Evolutionary conservation across 2,113 vertebrate species (phyloP).

Genomic region (Crotalus viridis): DNA sequence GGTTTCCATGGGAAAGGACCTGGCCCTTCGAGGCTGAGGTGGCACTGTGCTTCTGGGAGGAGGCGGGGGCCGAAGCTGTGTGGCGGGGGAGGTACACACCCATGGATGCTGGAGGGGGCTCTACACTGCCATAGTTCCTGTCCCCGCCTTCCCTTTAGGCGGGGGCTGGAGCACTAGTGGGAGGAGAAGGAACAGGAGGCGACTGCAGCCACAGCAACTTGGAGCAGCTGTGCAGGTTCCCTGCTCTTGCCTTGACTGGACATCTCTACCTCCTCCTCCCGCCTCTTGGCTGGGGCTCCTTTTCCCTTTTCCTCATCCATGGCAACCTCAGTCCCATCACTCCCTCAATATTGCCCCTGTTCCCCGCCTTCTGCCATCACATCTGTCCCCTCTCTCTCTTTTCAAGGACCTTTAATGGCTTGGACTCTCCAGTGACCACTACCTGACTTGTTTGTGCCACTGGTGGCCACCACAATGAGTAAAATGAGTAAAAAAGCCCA

Average conservation of each 20-base stretch:
- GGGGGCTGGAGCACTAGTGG: slow-evolving; percentile 51
- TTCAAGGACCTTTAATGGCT: slow-evolving; percentile 70
- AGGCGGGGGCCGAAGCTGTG: not conserved
- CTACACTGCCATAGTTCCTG: slow-evolving; percentile 28
- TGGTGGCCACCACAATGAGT: slow-evolving; percentile 50
- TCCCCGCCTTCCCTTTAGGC: slow-evolving; percentile 51
- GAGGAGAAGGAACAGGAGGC: slow-evolving; percentile 36
- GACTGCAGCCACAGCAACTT: slow-evolving; percentile 7
- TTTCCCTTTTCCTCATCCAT: slow-evolving; percentile 31
- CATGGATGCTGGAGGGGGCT: slow-evolving; percentile 74
- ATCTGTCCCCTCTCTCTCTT: slow-evolving; percentile 28
- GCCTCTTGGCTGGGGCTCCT: not conserved
- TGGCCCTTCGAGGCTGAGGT: not conserved
- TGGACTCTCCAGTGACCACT: slow-evolving; percentile 61
- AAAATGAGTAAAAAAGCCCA: slow-evolving; percentile 41
- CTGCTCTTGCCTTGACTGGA: slow-evolving; percentile 38
- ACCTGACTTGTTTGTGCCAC: slow-evolving; percentile 50
- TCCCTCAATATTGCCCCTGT: slow-evolving; percentile 17
- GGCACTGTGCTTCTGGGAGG: not conserved
- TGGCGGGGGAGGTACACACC: slow-evolving; percentile 1
- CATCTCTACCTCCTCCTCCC: not conserved
- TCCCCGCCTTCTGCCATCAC: not conserved
- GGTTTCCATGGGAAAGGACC: not conserved
- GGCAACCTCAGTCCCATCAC: slow-evolving; percentile 44
- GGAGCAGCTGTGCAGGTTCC: slow-evolving; percentile 47